Evolutionary conservation across 2,113 vertebrate genomes (phyloP).

Genomic region (Brachyhypopomus gauderio): DNA sequence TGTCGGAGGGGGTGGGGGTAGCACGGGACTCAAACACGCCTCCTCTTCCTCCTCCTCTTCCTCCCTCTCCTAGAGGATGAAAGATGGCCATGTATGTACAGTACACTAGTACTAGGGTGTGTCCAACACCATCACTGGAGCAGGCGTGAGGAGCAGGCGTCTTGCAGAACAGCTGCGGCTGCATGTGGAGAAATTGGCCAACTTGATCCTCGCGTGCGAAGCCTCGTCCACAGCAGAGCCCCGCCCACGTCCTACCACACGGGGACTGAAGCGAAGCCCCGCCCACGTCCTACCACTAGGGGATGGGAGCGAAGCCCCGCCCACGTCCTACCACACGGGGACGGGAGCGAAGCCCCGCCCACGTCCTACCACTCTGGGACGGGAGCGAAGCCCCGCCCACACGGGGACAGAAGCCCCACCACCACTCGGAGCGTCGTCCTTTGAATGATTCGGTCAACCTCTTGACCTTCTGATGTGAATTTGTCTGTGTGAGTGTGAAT

Average conservation of each 20-base stretch:
- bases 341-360: conserved; percentile 19
- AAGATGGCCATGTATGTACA: not conserved
- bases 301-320: conserved; percentile 26
- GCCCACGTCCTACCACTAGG: not conserved
- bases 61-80: not conserved
- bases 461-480: conserved; percentile 41
- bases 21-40: conserved; percentile 24
- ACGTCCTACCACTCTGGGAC: not conserved
- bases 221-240: conserved; percentile 15
- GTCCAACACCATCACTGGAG: conserved; percentile 43
- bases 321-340: not conserved
- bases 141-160: conserved; percentile 25
- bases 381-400: conserved; percentile 11
- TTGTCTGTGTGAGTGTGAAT: conserved; percentile 33
- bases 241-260: not conserved
- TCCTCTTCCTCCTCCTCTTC: not conserved
- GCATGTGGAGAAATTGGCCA: not conserved
- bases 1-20: conserved; percentile 67
- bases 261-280: conserved; percentile 12
- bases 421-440: conserved; percentile 27
- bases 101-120: not conserved
- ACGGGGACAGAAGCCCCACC: no score
- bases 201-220: not conserved
- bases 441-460: conserved; percentile 26
- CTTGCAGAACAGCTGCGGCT: conserved; percentile 23